A percentile compares a stretch with the other conserved stretches of the same genome.
These are phyloP conservation scores for Petaurus breviceps DNA, from an alignment of 2,113 vertebrate genomes.

Conservation along the genomic window DNA sequence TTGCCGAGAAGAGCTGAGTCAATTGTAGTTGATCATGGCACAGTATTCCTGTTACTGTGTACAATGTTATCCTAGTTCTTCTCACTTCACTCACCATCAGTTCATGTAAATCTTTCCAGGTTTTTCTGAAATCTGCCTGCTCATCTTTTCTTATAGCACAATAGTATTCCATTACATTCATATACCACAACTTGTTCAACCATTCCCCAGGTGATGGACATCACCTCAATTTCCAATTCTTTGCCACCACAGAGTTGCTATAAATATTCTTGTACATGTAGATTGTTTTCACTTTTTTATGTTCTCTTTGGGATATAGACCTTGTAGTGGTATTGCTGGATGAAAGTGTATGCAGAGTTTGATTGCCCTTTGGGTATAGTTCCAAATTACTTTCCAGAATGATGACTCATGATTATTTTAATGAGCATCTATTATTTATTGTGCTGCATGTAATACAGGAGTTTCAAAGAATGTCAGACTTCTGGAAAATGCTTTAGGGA, in stretches of 20 bases:
- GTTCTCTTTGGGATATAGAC: background rate
- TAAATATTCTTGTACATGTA: background rate
- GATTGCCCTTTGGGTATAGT: background rate
- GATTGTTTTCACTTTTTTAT: background rate
- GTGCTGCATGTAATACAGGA: background rate
- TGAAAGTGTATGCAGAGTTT: background rate
- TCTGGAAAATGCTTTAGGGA: background rate
- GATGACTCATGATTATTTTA: background rate
- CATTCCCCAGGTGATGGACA: background rate
- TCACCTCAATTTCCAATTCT: background rate
- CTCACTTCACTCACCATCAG: background rate
- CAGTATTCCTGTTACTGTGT: background rate
- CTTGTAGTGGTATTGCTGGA: background rate
- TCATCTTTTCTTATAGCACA: background rate
- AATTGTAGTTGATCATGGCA: background rate
- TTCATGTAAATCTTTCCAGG: background rate
- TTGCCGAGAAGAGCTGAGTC: background rate
- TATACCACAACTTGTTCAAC: background rate
- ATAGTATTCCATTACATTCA: background rate
- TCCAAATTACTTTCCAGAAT: background rate
- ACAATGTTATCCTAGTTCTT: background rate
- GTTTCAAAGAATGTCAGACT: background rate
- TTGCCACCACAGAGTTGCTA: background rate
- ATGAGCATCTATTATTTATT: background rate
- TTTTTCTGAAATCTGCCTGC: background rate